Base-by-base conservation (phyloP, 2,888 invertebrate species). In the Tortricodes alternella region DNA sequence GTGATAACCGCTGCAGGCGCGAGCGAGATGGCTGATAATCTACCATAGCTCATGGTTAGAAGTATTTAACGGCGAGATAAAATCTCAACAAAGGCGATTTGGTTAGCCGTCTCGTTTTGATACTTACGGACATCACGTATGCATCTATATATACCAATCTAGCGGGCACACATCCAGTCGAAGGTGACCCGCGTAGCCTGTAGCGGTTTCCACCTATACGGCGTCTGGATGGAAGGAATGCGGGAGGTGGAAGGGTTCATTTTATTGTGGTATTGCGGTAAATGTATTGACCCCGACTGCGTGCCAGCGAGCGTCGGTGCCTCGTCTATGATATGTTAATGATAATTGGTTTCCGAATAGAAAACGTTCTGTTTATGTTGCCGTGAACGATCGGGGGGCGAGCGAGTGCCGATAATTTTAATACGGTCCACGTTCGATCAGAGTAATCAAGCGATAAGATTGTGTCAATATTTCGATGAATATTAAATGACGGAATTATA, bases 51-150 rank as follows among this genome's bases (percentile, higher is more conserved):
- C 85, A 86, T 87, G 85, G 86, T 84, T 85, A 83, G 80, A 88
- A 89, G 86, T 88, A 89, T 89, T 89, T 89, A 89, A 89, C 85
- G 81, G 83, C 73, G 76, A 88, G 89, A 89, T 89, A 89, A 87
- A 89, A 89, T 89, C 89, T 89, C 81, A 85, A 89, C 88, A 89
- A 89, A 89, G 80, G 86, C 85, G 85, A 88, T 89, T 89, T 86
- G 87, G 88, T 87, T 80, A 84, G 85, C 85, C 85, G 85, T 86
- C 88, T 86, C 85, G 85, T 88, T 88, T 88, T 80, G 84, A 85
- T 87, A 85, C 84, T 84, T 80, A 80, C 83, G 80, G 76, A 77
- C 74, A 78, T 79, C 85, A 82, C 78, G 80, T 85, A 85, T 84
- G 85, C 80, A 76, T 78, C 79, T 85, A 85, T 87, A 85, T 87